phyloP scores from a whole-genome alignment of 2,888 invertebrate species.

The Eumerus sabulonum region DNA sequence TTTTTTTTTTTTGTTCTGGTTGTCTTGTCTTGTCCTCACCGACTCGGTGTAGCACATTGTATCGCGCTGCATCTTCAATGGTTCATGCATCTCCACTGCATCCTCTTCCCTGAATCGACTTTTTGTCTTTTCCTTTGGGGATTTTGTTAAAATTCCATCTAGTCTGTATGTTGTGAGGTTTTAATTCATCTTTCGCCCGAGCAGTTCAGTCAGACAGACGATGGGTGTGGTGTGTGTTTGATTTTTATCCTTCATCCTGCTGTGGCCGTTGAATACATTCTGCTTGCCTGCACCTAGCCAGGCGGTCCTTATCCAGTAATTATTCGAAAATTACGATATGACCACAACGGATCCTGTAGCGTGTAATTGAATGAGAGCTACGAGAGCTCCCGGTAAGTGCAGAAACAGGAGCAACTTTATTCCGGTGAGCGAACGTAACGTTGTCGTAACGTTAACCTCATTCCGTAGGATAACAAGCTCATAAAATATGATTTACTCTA shows the following conservation, averaged over 20 bases:
- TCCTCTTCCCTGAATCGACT: neutral
- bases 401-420: conserved; percentile 1
- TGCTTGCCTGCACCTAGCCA: conserved; percentile 31
- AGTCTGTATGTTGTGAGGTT: conserved; percentile 51
- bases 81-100: conserved; percentile 58
- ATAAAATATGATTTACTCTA: conserved; percentile 62
- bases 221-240: conserved; percentile 66
- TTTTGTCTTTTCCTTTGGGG: conserved; percentile 6
- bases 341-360: conserved; percentile 31
- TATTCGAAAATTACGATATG: conserved; percentile 61
- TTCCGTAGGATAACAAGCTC: conserved; percentile 64
- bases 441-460: conserved; percentile 46
- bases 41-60: conserved; percentile 26
- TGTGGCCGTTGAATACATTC: conserved; percentile 56
- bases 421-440: too few species aligned
- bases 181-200: conserved; percentile 58
- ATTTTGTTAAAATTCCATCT: conserved; percentile 25
- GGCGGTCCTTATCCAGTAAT: conserved; percentile 57
- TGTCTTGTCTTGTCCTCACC: neutral
- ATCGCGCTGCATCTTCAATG: conserved; percentile 59
- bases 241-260: conserved; percentile 64
- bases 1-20: conserved; percentile 26
- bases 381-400: conserved; percentile 32
- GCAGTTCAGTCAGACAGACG: conserved; percentile 5
- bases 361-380: conserved; percentile 53